phyloP scores from a whole-genome alignment of 2,888 invertebrate genomes.

The Eutolmus rufibarbis region DNA sequence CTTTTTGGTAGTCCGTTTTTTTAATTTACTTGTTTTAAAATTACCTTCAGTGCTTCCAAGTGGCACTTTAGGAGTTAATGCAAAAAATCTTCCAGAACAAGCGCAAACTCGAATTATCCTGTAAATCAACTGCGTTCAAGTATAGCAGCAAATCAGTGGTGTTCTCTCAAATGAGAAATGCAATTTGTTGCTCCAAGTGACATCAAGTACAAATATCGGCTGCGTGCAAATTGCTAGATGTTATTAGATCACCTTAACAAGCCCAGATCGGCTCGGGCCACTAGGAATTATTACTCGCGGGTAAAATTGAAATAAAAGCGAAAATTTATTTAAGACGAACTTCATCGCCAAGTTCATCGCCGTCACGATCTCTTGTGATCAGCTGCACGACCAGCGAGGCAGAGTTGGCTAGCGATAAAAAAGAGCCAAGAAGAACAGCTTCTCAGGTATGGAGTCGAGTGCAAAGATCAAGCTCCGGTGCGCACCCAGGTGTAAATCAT shows the following conservation, averaged over 20 bases:
- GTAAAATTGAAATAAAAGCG: constrained; percentile 21
- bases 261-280: neutral
- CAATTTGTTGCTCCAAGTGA: neutral
- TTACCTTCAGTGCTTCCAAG: neutral
- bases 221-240: neutral
- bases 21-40: neutral
- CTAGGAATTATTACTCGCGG: neutral
- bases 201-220: neutral
- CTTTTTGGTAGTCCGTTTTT: no score
- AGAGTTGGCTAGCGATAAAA: constrained; percentile 22
- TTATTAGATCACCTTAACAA: constrained; percentile 8
- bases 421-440: neutral
- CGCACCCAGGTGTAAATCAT: constrained; percentile 61
- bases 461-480: constrained; percentile 42
- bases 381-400: neutral
- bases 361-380: constrained; percentile 39
- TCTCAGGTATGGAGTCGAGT: constrained; percentile 13
- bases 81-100: neutral
- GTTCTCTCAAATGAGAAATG: neutral
- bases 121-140: neutral
- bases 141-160: neutral
- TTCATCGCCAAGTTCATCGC: constrained; percentile 39
- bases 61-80: neutral
- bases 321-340: constrained; percentile 4
- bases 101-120: neutral